A percentile compares a stretch with the other conserved stretches of the same genome.
These are phyloP conservation scores for Cosmopolites sordidus DNA, from an alignment of 2,888 invertebrate species.

Conservation along the genomic window DNA sequence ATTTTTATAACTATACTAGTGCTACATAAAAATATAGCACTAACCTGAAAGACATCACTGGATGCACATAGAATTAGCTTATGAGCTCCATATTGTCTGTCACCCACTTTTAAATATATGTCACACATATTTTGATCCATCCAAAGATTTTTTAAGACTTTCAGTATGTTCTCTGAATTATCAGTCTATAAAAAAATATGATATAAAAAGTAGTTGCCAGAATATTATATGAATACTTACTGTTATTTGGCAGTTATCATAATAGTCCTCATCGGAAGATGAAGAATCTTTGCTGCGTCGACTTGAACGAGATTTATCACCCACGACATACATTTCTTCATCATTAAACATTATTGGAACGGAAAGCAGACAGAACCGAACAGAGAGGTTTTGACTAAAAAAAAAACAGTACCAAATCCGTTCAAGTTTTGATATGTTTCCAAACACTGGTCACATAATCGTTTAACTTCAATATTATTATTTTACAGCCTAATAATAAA, in stretches of 20 bases:
- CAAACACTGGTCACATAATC: too few species aligned
- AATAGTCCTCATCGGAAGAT: conserved; percentile 26
- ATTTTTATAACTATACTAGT: too few species aligned
- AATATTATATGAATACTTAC: conserved; percentile 26
- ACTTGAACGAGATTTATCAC: conserved; percentile 29
- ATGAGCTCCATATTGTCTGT: conserved; percentile 80
- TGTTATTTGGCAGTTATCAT: conserved; percentile 38
- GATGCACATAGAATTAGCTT: conserved; percentile 87
- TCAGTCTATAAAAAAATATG: conserved; percentile 60
- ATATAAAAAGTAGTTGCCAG: background rate
- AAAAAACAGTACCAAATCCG: too few species aligned
- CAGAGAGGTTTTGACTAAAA: too few species aligned
- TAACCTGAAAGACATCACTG: conserved; percentile 91
- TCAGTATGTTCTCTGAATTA: conserved; percentile 75
- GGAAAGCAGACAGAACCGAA: too few species aligned
- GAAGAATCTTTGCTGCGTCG: conserved; percentile 31
- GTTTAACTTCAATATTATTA: too few species aligned
- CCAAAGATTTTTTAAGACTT: conserved; percentile 78
- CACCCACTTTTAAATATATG: conserved; percentile 77
- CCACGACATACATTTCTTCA: conserved; percentile 23
- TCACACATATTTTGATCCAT: conserved; percentile 87
- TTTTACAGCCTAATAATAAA: too few species aligned
- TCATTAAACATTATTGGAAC: conserved; percentile 17
- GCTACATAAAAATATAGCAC: conserved; percentile 6
- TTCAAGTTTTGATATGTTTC: too few species aligned